phyloP scores from a whole-genome alignment of 2,113 vertebrate species.

The Coracopsis vasa region DNA sequence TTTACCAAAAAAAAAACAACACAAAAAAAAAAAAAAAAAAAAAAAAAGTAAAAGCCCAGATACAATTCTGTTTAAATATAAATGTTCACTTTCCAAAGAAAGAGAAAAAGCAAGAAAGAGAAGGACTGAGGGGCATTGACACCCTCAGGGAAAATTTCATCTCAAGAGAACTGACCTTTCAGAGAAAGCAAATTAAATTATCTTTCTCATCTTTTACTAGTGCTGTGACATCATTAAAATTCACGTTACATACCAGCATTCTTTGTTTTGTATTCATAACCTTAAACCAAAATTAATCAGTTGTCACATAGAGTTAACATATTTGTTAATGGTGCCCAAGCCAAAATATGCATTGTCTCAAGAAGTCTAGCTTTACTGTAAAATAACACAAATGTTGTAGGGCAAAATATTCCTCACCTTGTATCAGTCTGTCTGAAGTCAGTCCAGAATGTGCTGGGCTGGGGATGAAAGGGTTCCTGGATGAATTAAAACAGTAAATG shows the following conservation, averaged over 20 bases:
- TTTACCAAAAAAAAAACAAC: not conserved
- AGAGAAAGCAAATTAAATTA: constrained; percentile 81
- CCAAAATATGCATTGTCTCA: constrained; percentile 38
- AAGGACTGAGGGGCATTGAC: constrained; percentile 50
- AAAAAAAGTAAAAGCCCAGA: not conserved
- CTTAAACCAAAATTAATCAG: constrained; percentile 79
- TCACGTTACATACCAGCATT: constrained; percentile 66
- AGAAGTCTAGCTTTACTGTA: not conserved
- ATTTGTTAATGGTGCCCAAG: constrained; percentile 67
- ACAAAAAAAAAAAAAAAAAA: not conserved
- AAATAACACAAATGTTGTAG: not conserved
- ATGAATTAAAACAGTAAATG: not conserved
- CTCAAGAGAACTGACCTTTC: constrained; percentile 80
- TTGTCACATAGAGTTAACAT: constrained; percentile 74
- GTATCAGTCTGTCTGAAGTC: not conserved
- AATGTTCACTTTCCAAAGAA: constrained; percentile 44
- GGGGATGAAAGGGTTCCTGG: not conserved
- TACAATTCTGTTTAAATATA: constrained; percentile 65
- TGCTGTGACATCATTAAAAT: constrained; percentile 80
- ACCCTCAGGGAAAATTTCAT: constrained; percentile 74
- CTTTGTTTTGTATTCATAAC: constrained; percentile 80
- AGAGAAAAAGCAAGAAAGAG: not conserved
- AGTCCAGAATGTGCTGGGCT: not conserved
- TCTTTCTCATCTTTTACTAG: constrained; percentile 79
- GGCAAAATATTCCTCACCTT: not conserved